Evolutionary conservation across 2,797 vertebrate genomes (phyloP).

Genomic region (Poeciliopsis turneri): DNA sequence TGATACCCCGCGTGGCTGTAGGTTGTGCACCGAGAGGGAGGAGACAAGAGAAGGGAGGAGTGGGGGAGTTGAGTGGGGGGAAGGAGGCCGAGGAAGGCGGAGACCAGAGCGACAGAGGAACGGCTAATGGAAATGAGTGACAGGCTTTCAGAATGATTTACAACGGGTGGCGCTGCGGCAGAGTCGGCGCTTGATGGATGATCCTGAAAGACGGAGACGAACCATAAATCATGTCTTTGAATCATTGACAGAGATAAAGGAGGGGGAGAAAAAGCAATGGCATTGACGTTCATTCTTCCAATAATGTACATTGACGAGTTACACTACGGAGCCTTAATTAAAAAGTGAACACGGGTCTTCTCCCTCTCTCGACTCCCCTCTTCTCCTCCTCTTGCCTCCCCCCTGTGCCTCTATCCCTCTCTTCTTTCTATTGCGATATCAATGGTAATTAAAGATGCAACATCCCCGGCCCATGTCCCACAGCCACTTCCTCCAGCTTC

Average conservation of each 20-base stretch:
- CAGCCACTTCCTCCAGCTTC: conserved; percentile 75
- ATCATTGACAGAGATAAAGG: conserved; percentile 99
- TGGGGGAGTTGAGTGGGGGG: neutral
- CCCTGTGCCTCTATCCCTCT: conserved; percentile 52
- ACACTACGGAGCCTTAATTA: conserved; percentile 99
- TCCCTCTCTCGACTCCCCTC: conserved; percentile 51
- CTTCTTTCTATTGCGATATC: conserved; percentile 77
- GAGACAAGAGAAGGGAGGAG: conserved; percentile 25
- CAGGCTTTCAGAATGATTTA: conserved; percentile 99
- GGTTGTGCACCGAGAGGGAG: conserved; percentile 72
- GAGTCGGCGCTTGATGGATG: conserved; percentile 99
- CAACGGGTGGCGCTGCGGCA: conserved; percentile 96
- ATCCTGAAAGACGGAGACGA: conserved; percentile 99
- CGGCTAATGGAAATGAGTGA: conserved; percentile 99
- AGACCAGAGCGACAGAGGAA: conserved; percentile 83
- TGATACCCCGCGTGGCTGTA: conserved; percentile 79
- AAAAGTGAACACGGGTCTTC: conserved; percentile 87
- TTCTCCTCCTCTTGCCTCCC: conserved; percentile 2
- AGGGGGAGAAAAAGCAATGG: conserved; percentile 96
- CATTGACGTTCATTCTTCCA: conserved; percentile 99
- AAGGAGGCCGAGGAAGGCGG: conserved; percentile 75
- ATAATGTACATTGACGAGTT: conserved; percentile 99
- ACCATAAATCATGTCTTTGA: conserved; percentile 99
- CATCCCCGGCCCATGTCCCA: conserved; percentile 69
- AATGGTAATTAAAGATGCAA: conserved; percentile 86